Evolutionary conservation across 2,113 vertebrate genomes (phyloP), one percentile per base, ranked within the genome.

Genomic region (Gallinago undulata): DNA sequence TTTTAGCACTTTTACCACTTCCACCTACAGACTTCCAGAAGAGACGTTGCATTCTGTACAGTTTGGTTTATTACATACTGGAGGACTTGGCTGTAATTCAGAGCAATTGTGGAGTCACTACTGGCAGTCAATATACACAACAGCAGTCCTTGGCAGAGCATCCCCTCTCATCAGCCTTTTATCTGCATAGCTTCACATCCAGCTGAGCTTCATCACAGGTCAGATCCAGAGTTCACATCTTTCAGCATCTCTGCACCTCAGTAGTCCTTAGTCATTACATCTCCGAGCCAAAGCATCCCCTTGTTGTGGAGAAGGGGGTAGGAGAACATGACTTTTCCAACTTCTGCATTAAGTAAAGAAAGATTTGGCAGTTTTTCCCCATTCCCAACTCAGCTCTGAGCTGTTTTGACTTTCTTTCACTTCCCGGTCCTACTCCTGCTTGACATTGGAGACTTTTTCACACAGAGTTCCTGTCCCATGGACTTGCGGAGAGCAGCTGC

Each of bases 81-180:
- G 59, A 90, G 39, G 31, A 84, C n/a, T 95, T 94, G 91, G 84
- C 93, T 74, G 33, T 43, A 60, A 23, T 77, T 89, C 90, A 92
- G 68, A 84, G 87, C 30, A 72, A 60, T 41, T 96, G 77, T 91
- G 91, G 70, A 85, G 59, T 93, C 86, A 84, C 19, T 81, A 69
- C 60, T 47, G 21, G 59, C 64, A 84, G 73, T 91, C 80, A 81
- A 56, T 78, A 87, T 11, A 30, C 11, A 31, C 31, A 78, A 62
- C 84, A 18, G 12, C 47, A 89, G 37, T 11, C 43, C 51, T 81
- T 81, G 27, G 72, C 82, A 86, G 67, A 84, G 33, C 79, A 77
- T 18, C 10, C 39, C 24, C 35, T 76, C 63, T 69, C 59, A 74
- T 59, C 56, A 93, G 39, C 72, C 4, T 89, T 81, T 62, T 35